A percentile compares a stretch with the other conserved stretches of the same genome.
These are phyloP conservation scores for Barbus barbus DNA, from an alignment of 2,113 vertebrate species.

Conservation along the genomic window DNA sequence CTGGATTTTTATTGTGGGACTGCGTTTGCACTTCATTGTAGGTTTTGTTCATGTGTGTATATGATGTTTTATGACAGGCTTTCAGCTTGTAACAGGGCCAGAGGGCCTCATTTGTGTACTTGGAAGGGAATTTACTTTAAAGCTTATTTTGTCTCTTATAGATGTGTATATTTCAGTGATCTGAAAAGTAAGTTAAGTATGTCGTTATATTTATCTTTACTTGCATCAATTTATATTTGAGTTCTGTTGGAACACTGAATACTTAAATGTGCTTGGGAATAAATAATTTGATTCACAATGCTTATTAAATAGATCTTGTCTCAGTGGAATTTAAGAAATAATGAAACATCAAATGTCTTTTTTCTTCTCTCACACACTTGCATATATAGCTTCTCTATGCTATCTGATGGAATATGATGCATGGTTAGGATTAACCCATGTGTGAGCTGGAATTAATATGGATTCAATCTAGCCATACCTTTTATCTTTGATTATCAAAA, in stretches of 20 bases:
- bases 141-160: not conserved
- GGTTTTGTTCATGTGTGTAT: not conserved
- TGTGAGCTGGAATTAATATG: not conserved
- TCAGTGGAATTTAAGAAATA: not conserved
- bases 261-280: not conserved
- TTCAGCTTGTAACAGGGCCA: not conserved
- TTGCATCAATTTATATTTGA: not conserved
- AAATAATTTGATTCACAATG: not conserved
- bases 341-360: not conserved
- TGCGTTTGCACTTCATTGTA: not conserved
- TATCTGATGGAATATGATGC: not conserved
- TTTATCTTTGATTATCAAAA: not conserved
- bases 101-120: not conserved
- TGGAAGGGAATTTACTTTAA: not conserved
- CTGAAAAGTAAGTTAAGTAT: not conserved
- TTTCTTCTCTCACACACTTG: not conserved
- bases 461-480: not conserved
- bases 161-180: slow-evolving; percentile 18
- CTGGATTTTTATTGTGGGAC: not conserved
- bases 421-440: slow-evolving; percentile 4
- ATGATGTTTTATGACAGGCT: not conserved
- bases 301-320: not conserved
- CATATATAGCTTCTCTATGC: not conserved
- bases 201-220: slow-evolving; percentile 13
- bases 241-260: not conserved